Evolutionary conservation across 2,888 invertebrate species (phyloP).

Genomic region (Nemotelus nigrinus): DNA sequence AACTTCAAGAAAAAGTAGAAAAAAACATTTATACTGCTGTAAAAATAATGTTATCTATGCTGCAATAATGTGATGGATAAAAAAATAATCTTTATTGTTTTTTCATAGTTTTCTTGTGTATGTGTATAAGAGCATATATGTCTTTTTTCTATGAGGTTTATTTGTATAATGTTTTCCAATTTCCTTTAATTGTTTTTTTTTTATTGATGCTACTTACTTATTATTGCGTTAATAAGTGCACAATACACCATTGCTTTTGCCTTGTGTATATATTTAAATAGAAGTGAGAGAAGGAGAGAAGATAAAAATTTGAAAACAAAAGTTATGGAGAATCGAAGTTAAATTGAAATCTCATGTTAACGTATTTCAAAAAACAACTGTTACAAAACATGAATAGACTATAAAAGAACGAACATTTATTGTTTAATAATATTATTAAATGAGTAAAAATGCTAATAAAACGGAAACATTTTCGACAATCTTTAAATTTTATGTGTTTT

Average conservation of each 20-base stretch:
- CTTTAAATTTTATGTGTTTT: constrained; percentile 20
- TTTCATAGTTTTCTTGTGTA: constrained; percentile 14
- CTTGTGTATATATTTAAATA: constrained; percentile 37
- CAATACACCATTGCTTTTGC: constrained; percentile 30
- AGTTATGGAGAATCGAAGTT: constrained; percentile 14
- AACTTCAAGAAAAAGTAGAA: not conserved
- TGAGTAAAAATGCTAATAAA: constrained; percentile 29
- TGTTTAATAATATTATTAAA: constrained; percentile 19
- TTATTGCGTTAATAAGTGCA: constrained; percentile 24
- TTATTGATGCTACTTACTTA: constrained; percentile 34
- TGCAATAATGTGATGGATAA: constrained; percentile 43
- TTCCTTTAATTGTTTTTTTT: constrained; percentile 1
- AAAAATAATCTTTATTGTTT: not conserved
- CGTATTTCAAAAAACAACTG: constrained; percentile 8
- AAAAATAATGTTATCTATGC: constrained; percentile 16
- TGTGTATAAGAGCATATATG: constrained; percentile 24
- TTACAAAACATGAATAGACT: constrained; percentile 22
- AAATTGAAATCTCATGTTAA: constrained; percentile 20
- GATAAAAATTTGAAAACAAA: not conserved
- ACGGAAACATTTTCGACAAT: constrained; percentile 29
- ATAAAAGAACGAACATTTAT: constrained; percentile 21
- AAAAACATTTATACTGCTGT: constrained; percentile 20
- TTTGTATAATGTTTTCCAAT: constrained; percentile 23
- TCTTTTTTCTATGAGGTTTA: constrained; percentile 33
- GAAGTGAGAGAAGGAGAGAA: not conserved